phyloP scores from a whole-genome alignment of 2,888 invertebrate genomes.

The Lapara coniferarum region DNA sequence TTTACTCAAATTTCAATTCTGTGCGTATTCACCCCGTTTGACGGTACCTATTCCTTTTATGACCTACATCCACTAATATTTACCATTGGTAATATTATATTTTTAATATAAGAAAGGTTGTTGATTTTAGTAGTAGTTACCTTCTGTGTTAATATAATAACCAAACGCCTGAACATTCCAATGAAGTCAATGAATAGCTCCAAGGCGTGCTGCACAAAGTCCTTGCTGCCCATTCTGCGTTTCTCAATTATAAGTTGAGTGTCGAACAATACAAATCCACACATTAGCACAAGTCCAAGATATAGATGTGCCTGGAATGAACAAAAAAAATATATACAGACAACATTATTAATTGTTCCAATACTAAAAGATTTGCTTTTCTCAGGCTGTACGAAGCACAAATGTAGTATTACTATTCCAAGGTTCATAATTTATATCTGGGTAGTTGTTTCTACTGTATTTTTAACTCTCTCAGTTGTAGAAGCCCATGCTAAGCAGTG shows the following conservation, averaged over 20 bases:
- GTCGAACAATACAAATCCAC: slow-evolving; percentile 97
- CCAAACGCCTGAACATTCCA: slow-evolving; percentile 95
- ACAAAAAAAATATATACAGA: slow-evolving; percentile 19
- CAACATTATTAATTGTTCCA: background rate
- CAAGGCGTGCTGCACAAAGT: slow-evolving; percentile 95
- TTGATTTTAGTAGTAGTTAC: slow-evolving; percentile 69
- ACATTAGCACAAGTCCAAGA: slow-evolving; percentile 94
- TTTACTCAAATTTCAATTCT: no score
- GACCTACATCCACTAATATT: no score
- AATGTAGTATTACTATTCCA: no score
- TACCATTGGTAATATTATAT: no score
- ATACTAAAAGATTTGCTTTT: background rate
- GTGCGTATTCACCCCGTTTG: no score
- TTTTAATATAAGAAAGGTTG: no score
- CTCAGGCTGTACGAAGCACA: no score
- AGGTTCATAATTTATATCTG: no score
- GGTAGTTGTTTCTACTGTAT: no score
- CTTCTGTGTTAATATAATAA: slow-evolving; percentile 95
- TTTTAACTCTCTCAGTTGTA: no score
- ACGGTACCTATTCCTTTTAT: no score
- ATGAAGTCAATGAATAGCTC: slow-evolving; percentile 98
- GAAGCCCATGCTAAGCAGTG: no score
- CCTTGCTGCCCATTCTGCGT: slow-evolving; percentile 93
- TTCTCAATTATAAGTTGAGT: slow-evolving; percentile 99
- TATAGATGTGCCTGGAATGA: slow-evolving; percentile 90